phyloP scores from a whole-genome alignment of 2,888 invertebrate species.

The Pseudococcus jackbeardsleyi region DNA sequence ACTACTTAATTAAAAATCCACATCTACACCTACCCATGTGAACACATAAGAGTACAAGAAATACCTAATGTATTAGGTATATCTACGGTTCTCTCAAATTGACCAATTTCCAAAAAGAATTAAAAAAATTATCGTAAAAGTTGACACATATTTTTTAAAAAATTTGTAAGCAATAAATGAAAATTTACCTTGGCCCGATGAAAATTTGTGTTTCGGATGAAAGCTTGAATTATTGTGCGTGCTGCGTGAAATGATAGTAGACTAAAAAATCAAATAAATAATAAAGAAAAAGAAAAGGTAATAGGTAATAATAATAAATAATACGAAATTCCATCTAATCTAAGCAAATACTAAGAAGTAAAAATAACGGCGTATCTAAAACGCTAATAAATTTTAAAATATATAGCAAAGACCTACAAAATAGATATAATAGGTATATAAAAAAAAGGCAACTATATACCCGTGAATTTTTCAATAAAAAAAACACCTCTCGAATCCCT shows the following conservation, averaged over 20 bases:
- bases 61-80: too few species aligned
- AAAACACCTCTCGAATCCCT: not conserved
- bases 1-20: not conserved
- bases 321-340: conserved; percentile 8
- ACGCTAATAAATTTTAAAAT: not conserved
- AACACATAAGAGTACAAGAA: not conserved
- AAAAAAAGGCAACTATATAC: not conserved
- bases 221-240: conserved; percentile 33
- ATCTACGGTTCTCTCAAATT: not conserved
- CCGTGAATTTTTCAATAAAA: not conserved
- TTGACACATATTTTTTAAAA: not conserved
- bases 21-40: conserved; percentile 7
- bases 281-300: conserved; percentile 10
- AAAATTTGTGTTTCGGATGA: conserved; percentile 16
- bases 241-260: conserved; percentile 36
- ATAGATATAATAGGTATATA: too few species aligned
- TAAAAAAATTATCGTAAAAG: not conserved
- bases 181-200: conserved; percentile 17
- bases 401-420: not conserved
- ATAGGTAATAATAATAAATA: not conserved
- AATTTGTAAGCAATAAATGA: conserved; percentile 4
- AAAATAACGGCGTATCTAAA: conserved; percentile 7
- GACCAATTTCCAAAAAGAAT: not conserved
- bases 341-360: not conserved
- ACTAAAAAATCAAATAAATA: conserved; percentile 39